Percentiles rank a stretch among this genome's conserved stretches.
These are phyloP conservation scores for Spea hammondii DNA, from an alignment of 2,797 vertebrate genomes.

Conservation along the genomic window DNA sequence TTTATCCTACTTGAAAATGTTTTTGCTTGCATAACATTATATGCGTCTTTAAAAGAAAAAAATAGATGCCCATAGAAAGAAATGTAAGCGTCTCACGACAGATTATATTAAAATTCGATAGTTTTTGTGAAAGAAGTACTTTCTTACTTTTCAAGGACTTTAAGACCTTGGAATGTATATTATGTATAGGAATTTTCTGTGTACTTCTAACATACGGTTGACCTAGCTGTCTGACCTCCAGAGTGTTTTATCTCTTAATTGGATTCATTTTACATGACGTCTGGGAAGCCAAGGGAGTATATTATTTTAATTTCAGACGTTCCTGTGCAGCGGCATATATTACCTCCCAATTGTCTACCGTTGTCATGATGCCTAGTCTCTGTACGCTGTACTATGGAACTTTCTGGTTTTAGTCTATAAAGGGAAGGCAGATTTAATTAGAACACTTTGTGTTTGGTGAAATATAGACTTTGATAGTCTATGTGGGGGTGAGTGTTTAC, in stretches of 20 bases:
- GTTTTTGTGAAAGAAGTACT: no score
- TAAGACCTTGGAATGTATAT: background rate
- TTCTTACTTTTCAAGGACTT: background rate
- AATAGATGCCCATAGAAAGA: no score
- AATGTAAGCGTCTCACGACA: no score
- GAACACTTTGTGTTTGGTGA: no score
- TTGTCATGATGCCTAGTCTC: background rate
- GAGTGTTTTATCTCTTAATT: slow-evolving; percentile 4
- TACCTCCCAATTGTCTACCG: background rate
- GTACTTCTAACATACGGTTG: background rate
- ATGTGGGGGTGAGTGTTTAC: no score
- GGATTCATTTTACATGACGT: background rate
- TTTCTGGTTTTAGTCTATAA: background rate
- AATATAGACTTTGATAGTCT: no score
- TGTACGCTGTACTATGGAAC: background rate
- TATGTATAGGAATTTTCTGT: background rate
- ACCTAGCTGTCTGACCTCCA: slow-evolving; percentile 12
- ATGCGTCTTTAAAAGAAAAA: no score
- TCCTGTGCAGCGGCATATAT: background rate
- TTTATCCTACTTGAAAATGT: no score
- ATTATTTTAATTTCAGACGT: background rate
- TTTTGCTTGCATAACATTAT: no score
- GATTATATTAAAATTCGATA: no score
- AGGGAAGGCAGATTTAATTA: background rate
- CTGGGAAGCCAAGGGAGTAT: background rate